These are phyloP conservation scores for Brachystomella parvula DNA, from an alignment of 1,140 invertebrate genomes.

Conservation along the genomic window DNA sequence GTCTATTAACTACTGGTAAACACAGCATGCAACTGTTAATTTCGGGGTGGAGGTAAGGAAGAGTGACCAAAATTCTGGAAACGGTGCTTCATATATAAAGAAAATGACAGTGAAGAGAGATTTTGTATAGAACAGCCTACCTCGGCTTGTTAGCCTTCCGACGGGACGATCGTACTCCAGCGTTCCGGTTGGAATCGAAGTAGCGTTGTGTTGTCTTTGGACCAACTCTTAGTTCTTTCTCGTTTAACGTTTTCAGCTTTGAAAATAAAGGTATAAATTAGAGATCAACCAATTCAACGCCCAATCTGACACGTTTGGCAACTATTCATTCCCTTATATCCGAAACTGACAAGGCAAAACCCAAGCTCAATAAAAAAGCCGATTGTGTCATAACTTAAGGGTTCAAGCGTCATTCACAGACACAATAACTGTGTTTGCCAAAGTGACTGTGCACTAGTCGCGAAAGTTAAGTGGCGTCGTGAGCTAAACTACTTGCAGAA, in stretches of 20 bases:
- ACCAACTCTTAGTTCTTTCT: constrained; percentile 9
- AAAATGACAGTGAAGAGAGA: background rate
- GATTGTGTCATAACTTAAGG: background rate
- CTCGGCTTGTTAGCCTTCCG: constrained; percentile 25
- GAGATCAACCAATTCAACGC: constrained; percentile 2
- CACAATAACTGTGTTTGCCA: background rate
- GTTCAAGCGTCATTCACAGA: background rate
- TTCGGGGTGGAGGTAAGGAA: background rate
- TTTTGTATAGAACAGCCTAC: constrained; percentile 5
- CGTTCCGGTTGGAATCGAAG: constrained; percentile 21
- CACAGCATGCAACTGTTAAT: background rate
- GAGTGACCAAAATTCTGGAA: background rate
- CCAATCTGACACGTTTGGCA: constrained; percentile 12
- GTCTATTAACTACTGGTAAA: background rate
- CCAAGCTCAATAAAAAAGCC: background rate
- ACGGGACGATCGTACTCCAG: constrained; percentile 7
- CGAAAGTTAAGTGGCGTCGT: background rate
- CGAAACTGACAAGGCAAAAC: background rate
- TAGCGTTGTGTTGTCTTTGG: constrained; percentile 22
- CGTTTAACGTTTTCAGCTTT: constrained; percentile 10
- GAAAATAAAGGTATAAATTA: background rate
- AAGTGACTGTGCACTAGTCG: background rate
- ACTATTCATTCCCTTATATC: background rate
- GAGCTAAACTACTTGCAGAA: background rate
- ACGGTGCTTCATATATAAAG: background rate